Conservation (phyloP, 2,797 vertebrate genomes). For the Botia almorhae region DNA sequence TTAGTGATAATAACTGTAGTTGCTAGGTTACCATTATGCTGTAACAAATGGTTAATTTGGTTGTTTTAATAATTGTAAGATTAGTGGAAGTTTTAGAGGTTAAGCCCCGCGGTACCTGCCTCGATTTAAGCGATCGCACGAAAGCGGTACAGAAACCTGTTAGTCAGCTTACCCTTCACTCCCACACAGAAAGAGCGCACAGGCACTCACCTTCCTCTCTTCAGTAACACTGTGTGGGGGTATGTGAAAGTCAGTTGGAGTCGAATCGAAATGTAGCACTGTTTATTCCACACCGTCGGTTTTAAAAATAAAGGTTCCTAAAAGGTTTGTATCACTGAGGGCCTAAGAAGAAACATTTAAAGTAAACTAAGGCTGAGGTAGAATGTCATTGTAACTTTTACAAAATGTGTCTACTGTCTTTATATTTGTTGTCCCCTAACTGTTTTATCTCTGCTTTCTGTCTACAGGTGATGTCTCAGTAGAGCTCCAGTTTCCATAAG, state of each 20-base stretch:
- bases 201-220: background rate
- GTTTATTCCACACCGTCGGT: slow-evolving; percentile 9
- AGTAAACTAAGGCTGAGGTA: background rate
- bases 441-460: background rate
- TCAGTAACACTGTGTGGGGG: background rate
- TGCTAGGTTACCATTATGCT: slow-evolving; percentile 8
- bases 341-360: background rate
- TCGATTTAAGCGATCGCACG: background rate
- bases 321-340: slow-evolving; percentile 16
- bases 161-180: background rate
- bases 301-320: slow-evolving; percentile 8
- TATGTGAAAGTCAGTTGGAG: slow-evolving; percentile 22
- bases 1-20: background rate
- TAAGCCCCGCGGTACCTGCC: background rate
- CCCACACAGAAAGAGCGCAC: background rate
- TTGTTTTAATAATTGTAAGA: slow-evolving; percentile 1
- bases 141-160: slow-evolving; percentile 16
- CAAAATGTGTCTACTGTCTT: background rate
- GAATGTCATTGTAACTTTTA: background rate
- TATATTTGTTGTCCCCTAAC: background rate
- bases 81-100: background rate
- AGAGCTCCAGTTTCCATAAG: slow-evolving; percentile 26
- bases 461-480: slow-evolving; percentile 57
- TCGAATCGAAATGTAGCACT: slow-evolving; percentile 19
- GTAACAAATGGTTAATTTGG: background rate